Evolutionary conservation across 2,113 vertebrate species (phyloP), one percentile per base, ranked within the genome.

Genomic region (Sclerurus mexicanus): DNA sequence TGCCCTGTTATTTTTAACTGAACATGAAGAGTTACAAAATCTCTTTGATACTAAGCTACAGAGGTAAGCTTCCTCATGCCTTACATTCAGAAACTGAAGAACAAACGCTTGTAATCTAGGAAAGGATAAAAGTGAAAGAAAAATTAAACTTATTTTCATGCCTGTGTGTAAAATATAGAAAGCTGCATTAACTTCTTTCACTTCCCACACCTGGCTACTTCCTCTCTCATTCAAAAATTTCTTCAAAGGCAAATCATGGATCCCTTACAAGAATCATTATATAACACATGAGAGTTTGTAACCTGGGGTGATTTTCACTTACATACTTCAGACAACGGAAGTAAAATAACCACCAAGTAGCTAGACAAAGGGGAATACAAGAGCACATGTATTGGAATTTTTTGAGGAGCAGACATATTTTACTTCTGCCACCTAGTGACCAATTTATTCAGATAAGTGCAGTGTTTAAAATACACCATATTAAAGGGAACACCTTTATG

Each of bases 341-440:
- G 53, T 56, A 69, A 80, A 68, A 89, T 67, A 92, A 77, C n/a
- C 44, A 85, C 24, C 49, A 66, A 66, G 40, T 20, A 90, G 31
- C 35, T 33, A 88, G 75, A 94, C 59, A 74, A 94, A 93, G 44
- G 46, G 2, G 5, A 84, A 86, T 84, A 28, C 15, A 79, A 59
- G 60, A 76, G 44, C 63, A 80, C 21, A 4, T 7, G 47, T n/a
- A 30, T 1, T 49, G 31, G 31, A 71, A 60, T 47, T 93, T 93
- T 92, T 73, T 92, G 73, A 94, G 92, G 58, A 86, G 72, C 2
- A 87, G 93, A 55, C 30, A 31, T 92, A 97, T 89, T 97, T 97
- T 94, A 88, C 69, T 96, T 89, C 96, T 97, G 96, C 96, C 97
- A 97, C 83, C 97, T 97, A 97, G 96, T 93, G 95, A 97, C 90